Conservation (phyloP, 2,113 vertebrate genomes). For the Sprattus sprattus region DNA sequence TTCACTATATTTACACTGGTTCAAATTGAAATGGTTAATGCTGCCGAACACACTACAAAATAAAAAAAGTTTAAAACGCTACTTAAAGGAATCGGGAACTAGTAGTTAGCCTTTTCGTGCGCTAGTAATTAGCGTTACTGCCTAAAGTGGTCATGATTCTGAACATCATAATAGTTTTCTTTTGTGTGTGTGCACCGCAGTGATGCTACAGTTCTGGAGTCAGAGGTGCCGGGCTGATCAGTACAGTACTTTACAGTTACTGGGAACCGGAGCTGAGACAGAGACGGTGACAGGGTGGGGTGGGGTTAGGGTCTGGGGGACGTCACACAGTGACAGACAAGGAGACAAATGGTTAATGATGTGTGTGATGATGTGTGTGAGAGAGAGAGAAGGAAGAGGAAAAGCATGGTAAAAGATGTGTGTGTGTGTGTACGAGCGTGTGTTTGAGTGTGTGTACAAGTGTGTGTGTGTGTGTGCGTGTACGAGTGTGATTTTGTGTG, state of each 20-base stretch:
- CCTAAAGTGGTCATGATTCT: no score
- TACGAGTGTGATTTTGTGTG: slow-evolving; percentile 24
- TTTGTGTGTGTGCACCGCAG: no score
- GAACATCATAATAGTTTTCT: no score
- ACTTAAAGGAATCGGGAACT: no score
- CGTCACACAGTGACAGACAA: neutral
- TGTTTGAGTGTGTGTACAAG: neutral
- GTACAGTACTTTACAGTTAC: neutral
- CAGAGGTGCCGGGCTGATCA: no score
- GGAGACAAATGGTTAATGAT: neutral
- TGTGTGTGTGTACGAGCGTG: neutral
- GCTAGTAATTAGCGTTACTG: no score
- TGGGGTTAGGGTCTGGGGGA: neutral
- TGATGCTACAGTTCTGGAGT: no score
- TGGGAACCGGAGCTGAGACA: neutral
- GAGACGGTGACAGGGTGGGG: neutral
- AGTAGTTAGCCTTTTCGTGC: no score
- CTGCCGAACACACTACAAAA: neutral
- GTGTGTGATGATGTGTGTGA: neutral
- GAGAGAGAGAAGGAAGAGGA: neutral
- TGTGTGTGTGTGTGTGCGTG: neutral
- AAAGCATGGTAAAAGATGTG: neutral
- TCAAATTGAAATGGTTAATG: neutral
- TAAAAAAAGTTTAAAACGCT: neutral
- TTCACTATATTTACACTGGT: slow-evolving; percentile 8